phyloP scores from a whole-genome alignment of 1,140 invertebrate species.

The Atopsyche davidsoni region DNA sequence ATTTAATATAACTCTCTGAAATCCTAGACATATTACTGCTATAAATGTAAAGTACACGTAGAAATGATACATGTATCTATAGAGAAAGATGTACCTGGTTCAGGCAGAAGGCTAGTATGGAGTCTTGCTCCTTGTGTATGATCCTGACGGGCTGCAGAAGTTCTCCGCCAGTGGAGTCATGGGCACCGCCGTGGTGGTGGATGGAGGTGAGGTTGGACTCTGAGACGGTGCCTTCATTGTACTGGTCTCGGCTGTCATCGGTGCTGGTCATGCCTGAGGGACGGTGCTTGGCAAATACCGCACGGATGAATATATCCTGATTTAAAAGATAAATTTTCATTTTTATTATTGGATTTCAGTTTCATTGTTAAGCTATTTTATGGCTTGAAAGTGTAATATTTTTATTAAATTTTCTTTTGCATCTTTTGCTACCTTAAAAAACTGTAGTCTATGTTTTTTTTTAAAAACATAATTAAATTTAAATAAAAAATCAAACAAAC shows the following conservation, averaged over 20 bases:
- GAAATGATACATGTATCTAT: neutral
- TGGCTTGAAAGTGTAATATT: no score
- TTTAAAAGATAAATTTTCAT: constrained; percentile 11
- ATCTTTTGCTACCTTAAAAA: no score
- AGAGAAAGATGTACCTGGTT: constrained; percentile 16
- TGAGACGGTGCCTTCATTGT: constrained; percentile 29
- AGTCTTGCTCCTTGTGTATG: constrained; percentile 98
- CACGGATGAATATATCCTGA: constrained; percentile 86
- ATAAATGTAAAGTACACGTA: no score
- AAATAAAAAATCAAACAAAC: no score
- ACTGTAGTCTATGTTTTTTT: no score
- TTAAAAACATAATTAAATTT: no score
- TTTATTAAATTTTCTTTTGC: no score
- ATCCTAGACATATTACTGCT: no score
- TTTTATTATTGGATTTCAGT: no score
- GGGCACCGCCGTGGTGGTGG: constrained; percentile 28
- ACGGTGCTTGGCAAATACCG: constrained; percentile 79
- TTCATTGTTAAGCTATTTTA: no score
- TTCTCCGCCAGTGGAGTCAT: constrained; percentile 42
- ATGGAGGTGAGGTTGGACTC: constrained; percentile 28
- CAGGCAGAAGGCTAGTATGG: constrained; percentile 94
- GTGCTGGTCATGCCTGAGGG: constrained; percentile 41
- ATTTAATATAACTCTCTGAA: no score
- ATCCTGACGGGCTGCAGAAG: constrained; percentile 83
- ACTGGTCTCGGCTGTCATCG: constrained; percentile 31